These are phyloP conservation scores for Lonchura striata DNA, from an alignment of 2,113 vertebrate genomes.

Conservation along the genomic window DNA sequence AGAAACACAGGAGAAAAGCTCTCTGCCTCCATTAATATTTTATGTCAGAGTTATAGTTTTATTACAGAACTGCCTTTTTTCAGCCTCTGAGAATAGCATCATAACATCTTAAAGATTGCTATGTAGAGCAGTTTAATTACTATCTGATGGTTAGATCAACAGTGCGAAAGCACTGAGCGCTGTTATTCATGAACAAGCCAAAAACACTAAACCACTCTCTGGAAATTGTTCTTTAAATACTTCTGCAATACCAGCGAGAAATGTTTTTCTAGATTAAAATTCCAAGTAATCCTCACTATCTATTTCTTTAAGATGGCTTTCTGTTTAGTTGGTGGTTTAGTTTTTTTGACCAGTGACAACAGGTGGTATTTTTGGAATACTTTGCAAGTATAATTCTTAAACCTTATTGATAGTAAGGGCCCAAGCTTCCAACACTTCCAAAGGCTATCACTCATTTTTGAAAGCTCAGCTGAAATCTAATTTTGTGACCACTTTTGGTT, in stretches of 20 bases:
- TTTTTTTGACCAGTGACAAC: neutral
- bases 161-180: neutral
- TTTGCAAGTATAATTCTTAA: neutral
- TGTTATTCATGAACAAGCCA: neutral
- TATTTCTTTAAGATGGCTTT: neutral
- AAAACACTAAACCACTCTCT: neutral
- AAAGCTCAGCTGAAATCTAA: neutral
- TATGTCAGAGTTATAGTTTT: conserved; percentile 5
- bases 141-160: neutral
- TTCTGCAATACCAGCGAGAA: neutral
- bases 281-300: neutral
- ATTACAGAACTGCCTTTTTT: conserved; percentile 6
- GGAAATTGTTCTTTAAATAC: conserved; percentile 4
- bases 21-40: neutral
- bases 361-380: neutral
- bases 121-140: neutral
- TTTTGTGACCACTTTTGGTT: neutral
- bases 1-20: neutral
- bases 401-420: neutral
- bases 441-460: neutral
- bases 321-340: neutral
- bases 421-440: neutral
- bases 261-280: neutral
- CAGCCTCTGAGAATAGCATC: neutral
- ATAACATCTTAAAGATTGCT: neutral